Conservation (phyloP, 2,797 vertebrate genomes). For the Molossus molossus region DNA sequence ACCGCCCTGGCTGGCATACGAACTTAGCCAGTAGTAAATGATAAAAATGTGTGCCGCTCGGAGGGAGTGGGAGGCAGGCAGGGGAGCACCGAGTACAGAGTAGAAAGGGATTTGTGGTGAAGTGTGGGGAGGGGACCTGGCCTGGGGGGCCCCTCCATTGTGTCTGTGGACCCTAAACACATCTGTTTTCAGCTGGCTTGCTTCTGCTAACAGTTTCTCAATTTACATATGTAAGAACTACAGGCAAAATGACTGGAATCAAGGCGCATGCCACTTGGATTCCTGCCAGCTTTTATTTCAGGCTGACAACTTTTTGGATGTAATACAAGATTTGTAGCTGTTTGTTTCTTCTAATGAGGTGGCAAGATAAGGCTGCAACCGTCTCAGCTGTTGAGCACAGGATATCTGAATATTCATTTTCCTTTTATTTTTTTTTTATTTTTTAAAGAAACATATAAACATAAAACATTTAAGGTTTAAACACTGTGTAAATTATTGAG, state of each 20-base stretch:
- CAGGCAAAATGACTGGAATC: constrained; percentile 63
- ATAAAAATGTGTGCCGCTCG: constrained; percentile 55
- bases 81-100: constrained; percentile 5
- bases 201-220: constrained; percentile 83
- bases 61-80: neutral
- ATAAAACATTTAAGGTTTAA: neutral
- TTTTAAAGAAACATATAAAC: constrained; percentile 63
- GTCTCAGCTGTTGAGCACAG: constrained; percentile 65
- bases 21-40: constrained; percentile 53
- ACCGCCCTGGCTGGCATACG: constrained; percentile 19
- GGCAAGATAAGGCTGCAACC: constrained; percentile 73
- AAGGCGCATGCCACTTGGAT: constrained; percentile 63
- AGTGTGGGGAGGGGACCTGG: neutral
- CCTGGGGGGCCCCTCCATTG: constrained; percentile 20
- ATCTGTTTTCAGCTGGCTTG: constrained; percentile 77
- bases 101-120: constrained; percentile 69
- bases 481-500: neutral
- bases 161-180: constrained; percentile 79
- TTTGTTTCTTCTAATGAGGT: constrained; percentile 83
- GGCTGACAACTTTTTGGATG: constrained; percentile 77
- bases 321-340: constrained; percentile 72
- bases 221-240: constrained; percentile 77
- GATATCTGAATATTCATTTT: constrained; percentile 52
- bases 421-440: constrained; percentile 3
- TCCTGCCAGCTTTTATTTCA: constrained; percentile 73